These are phyloP conservation scores for Limosa lapponica DNA, from an alignment of 2,797 vertebrate genomes.

Conservation along the genomic window DNA sequence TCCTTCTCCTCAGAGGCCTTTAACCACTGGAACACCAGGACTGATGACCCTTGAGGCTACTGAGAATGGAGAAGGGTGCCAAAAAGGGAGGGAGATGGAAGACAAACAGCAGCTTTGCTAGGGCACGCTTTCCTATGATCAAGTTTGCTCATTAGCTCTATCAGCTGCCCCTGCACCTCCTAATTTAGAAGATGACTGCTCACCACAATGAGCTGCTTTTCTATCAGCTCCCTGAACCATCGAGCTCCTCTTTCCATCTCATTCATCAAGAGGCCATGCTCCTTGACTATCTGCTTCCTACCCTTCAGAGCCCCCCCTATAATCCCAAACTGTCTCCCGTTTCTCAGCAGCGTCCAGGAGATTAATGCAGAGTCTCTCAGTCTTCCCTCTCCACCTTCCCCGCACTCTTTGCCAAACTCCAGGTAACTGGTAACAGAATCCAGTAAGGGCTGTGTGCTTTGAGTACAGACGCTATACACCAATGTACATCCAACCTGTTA, in stretches of 20 bases:
- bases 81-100: not conserved
- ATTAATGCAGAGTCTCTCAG: not conserved
- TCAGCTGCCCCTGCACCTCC: not conserved
- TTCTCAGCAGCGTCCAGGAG: not conserved
- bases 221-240: not conserved
- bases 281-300: rapidly evolving
- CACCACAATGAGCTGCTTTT: not conserved
- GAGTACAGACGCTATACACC: rapidly evolving
- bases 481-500: rapidly evolving
- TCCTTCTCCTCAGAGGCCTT: not conserved
- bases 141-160: not conserved
- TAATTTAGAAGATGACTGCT: not conserved
- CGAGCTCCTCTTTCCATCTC: not conserved
- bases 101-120: not conserved
- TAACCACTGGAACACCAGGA: not conserved
- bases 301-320: not conserved
- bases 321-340: not conserved
- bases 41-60: not conserved
- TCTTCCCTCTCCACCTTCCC: not conserved
- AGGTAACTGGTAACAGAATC: not conserved
- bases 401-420: not conserved
- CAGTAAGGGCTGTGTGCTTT: not conserved
- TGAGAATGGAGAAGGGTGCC: not conserved
- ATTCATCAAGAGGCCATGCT: rapidly evolving
- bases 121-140: not conserved